phyloP scores from a whole-genome alignment of 2,888 invertebrate species.

The Podabrus alpinus region DNA sequence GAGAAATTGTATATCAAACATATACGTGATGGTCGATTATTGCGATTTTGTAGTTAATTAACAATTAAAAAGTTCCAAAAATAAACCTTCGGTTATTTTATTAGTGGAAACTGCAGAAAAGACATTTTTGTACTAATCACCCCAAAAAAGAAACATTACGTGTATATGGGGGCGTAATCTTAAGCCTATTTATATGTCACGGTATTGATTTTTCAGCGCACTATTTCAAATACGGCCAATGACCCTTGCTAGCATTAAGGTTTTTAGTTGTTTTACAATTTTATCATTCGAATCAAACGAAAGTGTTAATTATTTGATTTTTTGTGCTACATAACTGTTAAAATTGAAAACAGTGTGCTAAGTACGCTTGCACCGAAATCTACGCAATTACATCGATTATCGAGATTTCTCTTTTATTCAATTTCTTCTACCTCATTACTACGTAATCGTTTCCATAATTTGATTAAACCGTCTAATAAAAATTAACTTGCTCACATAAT shows the following conservation, averaged over 20 bases:
- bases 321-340: not conserved
- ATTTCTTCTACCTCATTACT: not conserved
- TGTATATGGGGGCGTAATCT: not conserved
- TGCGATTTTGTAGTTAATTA: not conserved
- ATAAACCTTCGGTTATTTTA: not conserved
- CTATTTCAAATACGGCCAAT: slow-evolving; percentile 19
- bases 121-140: not conserved
- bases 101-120: not conserved
- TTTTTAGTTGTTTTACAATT: not conserved
- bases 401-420: not conserved
- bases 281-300: not conserved
- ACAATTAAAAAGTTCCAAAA: no score
- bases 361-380: not conserved
- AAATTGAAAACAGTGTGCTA: not conserved
- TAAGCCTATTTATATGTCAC: slow-evolving; percentile 2
- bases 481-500: not conserved
- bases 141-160: not conserved
- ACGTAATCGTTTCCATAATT: not conserved
- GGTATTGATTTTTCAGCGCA: slow-evolving; percentile 19
- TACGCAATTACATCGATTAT: not conserved
- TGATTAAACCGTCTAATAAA: not conserved
- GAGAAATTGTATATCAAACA: not conserved
- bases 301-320: not conserved
- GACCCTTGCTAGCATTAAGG: slow-evolving; percentile 6
- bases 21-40: no score